Conservation (phyloP, 2,113 vertebrate species). For the Lepidothrix coronata region DNA sequence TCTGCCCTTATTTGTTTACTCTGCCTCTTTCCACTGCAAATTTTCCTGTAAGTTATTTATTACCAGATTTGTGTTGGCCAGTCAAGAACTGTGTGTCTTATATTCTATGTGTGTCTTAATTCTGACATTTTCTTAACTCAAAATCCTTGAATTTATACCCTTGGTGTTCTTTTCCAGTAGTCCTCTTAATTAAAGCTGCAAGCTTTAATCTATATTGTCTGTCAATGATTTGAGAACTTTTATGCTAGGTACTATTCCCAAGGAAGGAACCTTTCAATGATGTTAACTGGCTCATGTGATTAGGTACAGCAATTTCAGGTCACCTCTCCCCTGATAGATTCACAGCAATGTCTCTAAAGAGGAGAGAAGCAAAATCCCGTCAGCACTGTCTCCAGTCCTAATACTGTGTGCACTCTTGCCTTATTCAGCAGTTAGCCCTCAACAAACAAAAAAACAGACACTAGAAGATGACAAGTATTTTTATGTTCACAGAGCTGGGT, state of each 20-base stretch:
- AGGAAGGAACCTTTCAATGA: background rate
- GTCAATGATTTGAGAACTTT: background rate
- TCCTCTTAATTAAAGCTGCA: background rate
- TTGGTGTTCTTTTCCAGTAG: background rate
- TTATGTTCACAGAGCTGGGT: background rate
- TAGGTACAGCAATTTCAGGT: background rate
- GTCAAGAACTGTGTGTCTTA: background rate
- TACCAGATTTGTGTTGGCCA: background rate
- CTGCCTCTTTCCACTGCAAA: background rate
- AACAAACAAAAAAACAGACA: background rate
- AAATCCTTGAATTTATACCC: background rate
- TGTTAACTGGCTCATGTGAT: background rate
- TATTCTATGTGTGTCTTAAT: background rate
- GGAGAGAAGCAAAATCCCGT: background rate
- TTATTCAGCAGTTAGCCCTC: background rate
- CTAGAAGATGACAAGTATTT: background rate
- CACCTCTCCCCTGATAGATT: background rate
- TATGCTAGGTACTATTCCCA: background rate
- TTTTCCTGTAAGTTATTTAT: background rate
- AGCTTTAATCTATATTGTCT: background rate
- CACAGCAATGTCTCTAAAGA: background rate
- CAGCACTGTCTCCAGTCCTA: background rate
- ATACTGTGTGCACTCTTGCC: background rate
- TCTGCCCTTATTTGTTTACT: background rate
- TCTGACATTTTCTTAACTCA: background rate